Evolutionary conservation across 2,888 invertebrate genomes (phyloP), one percentile per base, ranked within the genome.

Genomic region (Schizaphis graminum): DNA sequence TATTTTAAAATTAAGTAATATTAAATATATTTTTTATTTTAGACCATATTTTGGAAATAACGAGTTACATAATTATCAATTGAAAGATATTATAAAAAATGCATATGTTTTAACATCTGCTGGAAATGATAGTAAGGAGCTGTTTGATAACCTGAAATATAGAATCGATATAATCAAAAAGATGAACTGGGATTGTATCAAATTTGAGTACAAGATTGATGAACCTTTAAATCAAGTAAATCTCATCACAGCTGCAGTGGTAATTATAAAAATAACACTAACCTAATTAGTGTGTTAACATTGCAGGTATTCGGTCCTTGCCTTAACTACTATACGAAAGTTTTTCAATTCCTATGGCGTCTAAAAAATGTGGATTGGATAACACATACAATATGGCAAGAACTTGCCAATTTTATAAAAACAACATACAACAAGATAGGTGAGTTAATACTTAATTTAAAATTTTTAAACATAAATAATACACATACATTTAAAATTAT

Each of bases 341-440:
- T 93, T 84, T 93, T 89, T 47, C 3, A 89, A 53, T 93, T 93
- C 85, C 47, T 90, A 57, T 93, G 93, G 89, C 84, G 35, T 11
- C 21, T 89, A n/a, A 93, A 85, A 89, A 57, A 90, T 41, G 47
- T 90, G 10, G 61, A 93, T 85, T 93, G 89, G 89, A 85, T 35
- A 35, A 89, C 84, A 16, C 84, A 57, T 26, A 89, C 90, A 49
- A 84, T 57, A 4, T 89, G 89, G 89, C 47, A 57, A 7, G 16
- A 57, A 84, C 13, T 84, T 16, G 16, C 7, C 4, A 35, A 84
- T 93, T 89, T 93, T 26, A 7, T 28, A 24, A 90, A 90, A n/a
- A 89, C 28, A 93, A 53, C 35, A 2, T 26, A 47, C 35, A 13
- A 35, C 8, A 87, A 16, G 41, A 28, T 35, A 26, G 87, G 92